phyloP scores from a whole-genome alignment of 2,888 invertebrate genomes.

The Cerceris ruficornis region DNA sequence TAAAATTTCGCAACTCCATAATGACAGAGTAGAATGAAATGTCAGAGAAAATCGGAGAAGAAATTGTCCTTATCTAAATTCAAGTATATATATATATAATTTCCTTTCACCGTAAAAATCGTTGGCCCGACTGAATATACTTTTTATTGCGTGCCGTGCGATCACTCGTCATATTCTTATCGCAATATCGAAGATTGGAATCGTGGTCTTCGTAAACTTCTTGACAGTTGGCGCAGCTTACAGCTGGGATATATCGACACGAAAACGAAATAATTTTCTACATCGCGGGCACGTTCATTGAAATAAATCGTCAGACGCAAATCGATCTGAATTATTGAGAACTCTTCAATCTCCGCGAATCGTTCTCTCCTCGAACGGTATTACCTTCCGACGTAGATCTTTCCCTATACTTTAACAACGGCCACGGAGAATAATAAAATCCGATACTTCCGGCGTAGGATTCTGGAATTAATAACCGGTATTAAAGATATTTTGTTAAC shows the following conservation, averaged over 20 bases:
- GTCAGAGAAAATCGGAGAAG: no score
- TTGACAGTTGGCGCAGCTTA: slow-evolving; percentile 19
- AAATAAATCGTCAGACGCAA: slow-evolving; percentile 1
- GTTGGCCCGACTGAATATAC: neutral
- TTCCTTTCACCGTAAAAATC: slow-evolving; percentile 3
- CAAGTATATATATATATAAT: neutral
- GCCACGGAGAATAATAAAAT: no score
- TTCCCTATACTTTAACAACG: no score
- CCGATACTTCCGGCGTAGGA: no score
- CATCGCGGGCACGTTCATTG: neutral
- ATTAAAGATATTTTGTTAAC: no score
- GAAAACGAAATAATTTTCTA: slow-evolving; percentile 18
- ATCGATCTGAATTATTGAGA: slow-evolving; percentile 26
- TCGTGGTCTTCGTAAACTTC: slow-evolving; percentile 9
- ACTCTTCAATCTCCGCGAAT: neutral
- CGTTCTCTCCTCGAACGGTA: neutral
- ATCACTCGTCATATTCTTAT: slow-evolving; percentile 15
- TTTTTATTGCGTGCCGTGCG: slow-evolving; percentile 13
- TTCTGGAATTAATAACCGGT: no score
- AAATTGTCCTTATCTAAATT: no score
- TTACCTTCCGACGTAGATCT: no score
- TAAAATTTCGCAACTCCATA: no score
- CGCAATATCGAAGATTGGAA: slow-evolving; percentile 11
- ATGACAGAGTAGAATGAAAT: no score
- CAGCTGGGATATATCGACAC: neutral